These are phyloP conservation scores for Chromis chromis DNA, from an alignment of 2,797 vertebrate species.

Conservation along the genomic window DNA sequence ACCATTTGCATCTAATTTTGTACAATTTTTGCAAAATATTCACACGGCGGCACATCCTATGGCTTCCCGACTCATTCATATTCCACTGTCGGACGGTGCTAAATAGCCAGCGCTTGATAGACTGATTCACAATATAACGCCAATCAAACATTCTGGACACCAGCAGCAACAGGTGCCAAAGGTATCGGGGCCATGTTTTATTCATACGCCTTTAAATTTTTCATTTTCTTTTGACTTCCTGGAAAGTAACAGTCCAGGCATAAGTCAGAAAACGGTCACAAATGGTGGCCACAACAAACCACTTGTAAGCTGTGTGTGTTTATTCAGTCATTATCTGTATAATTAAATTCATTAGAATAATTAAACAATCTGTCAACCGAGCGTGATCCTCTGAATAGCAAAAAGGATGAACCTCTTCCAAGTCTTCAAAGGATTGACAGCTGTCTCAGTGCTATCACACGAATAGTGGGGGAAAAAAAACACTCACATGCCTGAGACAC, in stretches of 20 bases:
- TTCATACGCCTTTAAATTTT: constrained; percentile 76
- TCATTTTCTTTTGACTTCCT: constrained; percentile 70
- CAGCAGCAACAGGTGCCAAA: constrained; percentile 72
- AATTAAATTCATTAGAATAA: constrained; percentile 70
- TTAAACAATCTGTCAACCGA: constrained; percentile 58
- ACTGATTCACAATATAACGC: constrained; percentile 78
- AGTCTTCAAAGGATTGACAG: constrained; percentile 50
- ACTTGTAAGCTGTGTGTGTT: constrained; percentile 33
- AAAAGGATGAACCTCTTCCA: constrained; percentile 42
- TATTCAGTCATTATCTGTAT: constrained; percentile 56
- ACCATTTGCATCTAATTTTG: constrained; percentile 80
- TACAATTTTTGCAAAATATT: constrained; percentile 64
- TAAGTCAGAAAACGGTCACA: constrained; percentile 2
- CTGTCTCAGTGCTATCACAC: not conserved
- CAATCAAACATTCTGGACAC: constrained; percentile 81
- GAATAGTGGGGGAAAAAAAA: not conserved
- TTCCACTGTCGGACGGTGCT: constrained; percentile 58
- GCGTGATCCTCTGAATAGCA: constrained; percentile 47
- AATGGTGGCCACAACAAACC: constrained; percentile 25
- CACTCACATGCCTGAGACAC: not conserved
- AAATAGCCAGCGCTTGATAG: constrained; percentile 74
- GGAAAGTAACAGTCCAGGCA: constrained; percentile 34
- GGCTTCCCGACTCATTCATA: constrained; percentile 70
- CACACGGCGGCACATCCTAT: constrained; percentile 51
- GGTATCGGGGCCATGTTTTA: constrained; percentile 76